Percentiles rank a stretch among this genome's conserved stretches.
Evolutionary conservation across 2,888 invertebrate species (phyloP).

Genomic region (Melitaea athalia): DNA sequence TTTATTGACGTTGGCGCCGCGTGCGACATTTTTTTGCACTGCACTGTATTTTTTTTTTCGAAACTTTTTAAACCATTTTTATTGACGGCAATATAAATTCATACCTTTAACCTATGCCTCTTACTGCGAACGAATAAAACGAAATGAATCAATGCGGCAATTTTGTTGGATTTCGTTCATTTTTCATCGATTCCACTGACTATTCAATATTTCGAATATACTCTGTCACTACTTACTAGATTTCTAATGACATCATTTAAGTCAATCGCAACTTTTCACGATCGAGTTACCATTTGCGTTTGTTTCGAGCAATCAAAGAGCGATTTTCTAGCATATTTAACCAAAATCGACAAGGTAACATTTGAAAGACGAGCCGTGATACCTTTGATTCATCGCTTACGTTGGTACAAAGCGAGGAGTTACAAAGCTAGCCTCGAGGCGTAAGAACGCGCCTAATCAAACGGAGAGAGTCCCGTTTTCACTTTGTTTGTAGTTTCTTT

Average conservation of each 20-base stretch:
- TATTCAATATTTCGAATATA: neutral
- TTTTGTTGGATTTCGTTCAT: conserved; percentile 16
- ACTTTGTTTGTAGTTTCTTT: conserved; percentile 78
- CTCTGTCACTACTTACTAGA: neutral
- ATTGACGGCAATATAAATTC: conserved; percentile 37
- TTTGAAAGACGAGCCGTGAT: conserved; percentile 18
- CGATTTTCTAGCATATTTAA: neutral
- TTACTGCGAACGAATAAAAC: conserved; percentile 23
- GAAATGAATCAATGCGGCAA: conserved; percentile 17
- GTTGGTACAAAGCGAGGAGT: conserved; percentile 60
- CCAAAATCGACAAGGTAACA: conserved; percentile 60
- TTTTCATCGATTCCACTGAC: conserved; percentile 2
- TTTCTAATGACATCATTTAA: no score
- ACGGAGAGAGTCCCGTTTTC: conserved; percentile 67
- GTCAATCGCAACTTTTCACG: no score
- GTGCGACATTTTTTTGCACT: conserved; percentile 59
- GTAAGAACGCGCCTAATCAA: conserved; percentile 77
- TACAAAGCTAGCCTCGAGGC: conserved; percentile 73
- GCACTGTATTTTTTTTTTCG: conserved; percentile 44
- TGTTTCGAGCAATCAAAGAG: conserved; percentile 4
- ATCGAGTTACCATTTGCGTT: neutral
- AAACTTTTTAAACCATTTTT: conserved; percentile 37
- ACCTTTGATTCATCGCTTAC: conserved; percentile 17
- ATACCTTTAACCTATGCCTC: conserved; percentile 32
- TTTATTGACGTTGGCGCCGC: conserved; percentile 69